Evolutionary conservation across 2,888 invertebrate genomes (phyloP), one percentile per base, ranked within the genome.

Genomic region (Stratiomys singularior): DNA sequence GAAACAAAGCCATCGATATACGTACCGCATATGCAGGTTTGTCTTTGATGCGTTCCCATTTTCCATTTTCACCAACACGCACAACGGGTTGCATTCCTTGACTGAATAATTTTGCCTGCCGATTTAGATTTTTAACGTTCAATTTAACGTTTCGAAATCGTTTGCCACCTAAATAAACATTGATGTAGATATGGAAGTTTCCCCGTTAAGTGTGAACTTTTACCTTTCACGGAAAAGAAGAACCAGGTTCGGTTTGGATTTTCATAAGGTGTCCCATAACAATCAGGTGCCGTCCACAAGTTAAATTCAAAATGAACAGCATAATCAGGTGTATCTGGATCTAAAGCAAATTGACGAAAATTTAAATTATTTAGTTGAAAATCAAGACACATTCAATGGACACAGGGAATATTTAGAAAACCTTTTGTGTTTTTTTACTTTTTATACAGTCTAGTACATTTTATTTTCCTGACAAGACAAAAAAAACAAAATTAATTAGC

Each of bases 161-260:
- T 81, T 88, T 87, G 56, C 87, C 87, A 77, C 88, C 89, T 89
- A 81, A 46, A 82, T 60, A 56, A 21, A 18, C 5, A 60, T 23
- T 52, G 37, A 18, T 25, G 58, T 76, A 69, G 37, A 66, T 37
- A 9, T 78, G 18, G 11, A 46, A n/a, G 18, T 64, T 18, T 44
- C 7, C 13, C 13, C 13, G 44, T n/a, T n/a, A n/a, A n/a, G 13
- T 7, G 13, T 44, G 44, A 13, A 44, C 44, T 44, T 25, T 71
- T 88, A 87, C 92, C 88, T 87, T 86, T 88, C 71, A 97, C 88
- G 9, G 95, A 96, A 87, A 97, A 97, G 86, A 95, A 93, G 88
- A 97, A 97, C 97, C 97, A 97, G 0, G 96, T 96, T 80, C 96
- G 90, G 86, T 96, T 96, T 72, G 92, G 93, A 89, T 96, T 96